These are phyloP conservation scores for Dolichallabes microphthalmus DNA, from an alignment of 2,113 vertebrate species.

Conservation along the genomic window DNA sequence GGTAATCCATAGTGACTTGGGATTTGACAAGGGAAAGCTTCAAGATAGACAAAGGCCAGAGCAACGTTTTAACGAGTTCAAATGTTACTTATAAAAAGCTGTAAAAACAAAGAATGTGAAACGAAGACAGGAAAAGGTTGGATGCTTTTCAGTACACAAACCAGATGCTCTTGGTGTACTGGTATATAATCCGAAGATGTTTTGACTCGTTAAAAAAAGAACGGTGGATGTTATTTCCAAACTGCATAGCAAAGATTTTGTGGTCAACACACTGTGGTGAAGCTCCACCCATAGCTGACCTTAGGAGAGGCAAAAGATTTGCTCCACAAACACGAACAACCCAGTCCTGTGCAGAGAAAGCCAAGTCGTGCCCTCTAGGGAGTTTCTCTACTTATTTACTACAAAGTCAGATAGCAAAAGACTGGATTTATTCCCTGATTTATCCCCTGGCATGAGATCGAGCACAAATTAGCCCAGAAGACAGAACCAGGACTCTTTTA, in stretches of 20 bases:
- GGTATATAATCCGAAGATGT: neutral
- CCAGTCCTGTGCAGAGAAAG: slow-evolving; percentile 9
- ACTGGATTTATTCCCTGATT: slow-evolving; percentile 20
- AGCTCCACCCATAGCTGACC: slow-evolving; percentile 52
- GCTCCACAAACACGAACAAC: neutral
- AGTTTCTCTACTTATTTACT: neutral
- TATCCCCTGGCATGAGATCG: neutral
- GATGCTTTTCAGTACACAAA: slow-evolving; percentile 12
- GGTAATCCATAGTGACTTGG: neutral
- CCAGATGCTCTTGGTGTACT: slow-evolving; percentile 10
- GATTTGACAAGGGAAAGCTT: slow-evolving; percentile 24
- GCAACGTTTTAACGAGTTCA: neutral
- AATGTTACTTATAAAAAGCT: neutral
- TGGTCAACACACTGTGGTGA: slow-evolving; percentile 36
- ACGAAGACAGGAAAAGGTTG: slow-evolving; percentile 8
- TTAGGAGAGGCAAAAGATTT: slow-evolving; percentile 1
- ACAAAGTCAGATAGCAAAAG: neutral
- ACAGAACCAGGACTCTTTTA: neutral
- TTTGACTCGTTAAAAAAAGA: slow-evolving; percentile 13
- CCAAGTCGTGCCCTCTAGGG: neutral
- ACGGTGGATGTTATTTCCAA: neutral
- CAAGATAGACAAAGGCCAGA: neutral
- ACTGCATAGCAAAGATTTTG: slow-evolving; percentile 37
- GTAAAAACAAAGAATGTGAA: neutral
- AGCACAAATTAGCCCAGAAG: slow-evolving; percentile 27